Conservation (phyloP, 2,113 vertebrate species). For the Elephas maximus region DNA sequence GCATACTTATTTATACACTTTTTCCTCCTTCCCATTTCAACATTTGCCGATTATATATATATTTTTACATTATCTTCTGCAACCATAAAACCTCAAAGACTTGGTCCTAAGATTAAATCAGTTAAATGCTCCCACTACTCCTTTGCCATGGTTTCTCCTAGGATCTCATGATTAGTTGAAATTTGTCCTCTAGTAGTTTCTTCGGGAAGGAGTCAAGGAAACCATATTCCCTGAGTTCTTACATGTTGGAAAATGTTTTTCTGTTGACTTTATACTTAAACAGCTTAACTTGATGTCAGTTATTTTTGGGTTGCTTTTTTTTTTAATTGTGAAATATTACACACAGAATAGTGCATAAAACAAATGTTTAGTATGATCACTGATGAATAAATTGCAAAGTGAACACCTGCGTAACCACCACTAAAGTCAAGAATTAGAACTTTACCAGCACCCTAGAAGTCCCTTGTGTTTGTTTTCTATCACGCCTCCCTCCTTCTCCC, state of each 20-base stretch:
- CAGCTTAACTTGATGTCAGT: not conserved
- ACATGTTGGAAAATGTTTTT: not conserved
- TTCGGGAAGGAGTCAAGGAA: not conserved
- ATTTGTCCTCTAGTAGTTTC: not conserved
- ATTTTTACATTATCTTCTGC: slow-evolving; percentile 26
- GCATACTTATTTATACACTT: not conserved
- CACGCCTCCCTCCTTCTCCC: not conserved
- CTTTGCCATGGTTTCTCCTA: not conserved
- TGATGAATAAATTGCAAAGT: not conserved
- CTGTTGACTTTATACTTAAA: slow-evolving; percentile 23
- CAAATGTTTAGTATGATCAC: not conserved
- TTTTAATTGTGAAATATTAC: not conserved
- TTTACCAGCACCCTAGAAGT: not conserved
- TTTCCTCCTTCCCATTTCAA: not conserved
- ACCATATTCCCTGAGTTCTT: not conserved
- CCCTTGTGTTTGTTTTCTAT: not conserved
- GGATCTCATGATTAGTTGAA: not conserved
- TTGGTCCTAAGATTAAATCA: not conserved
- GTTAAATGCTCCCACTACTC: not conserved
- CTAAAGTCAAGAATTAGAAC: not conserved
- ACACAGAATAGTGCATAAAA: not conserved
- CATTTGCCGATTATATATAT: not conserved
- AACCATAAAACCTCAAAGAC: not conserved
- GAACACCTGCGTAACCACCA: not conserved
- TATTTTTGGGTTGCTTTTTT: not conserved